Evolutionary conservation across 1,140 invertebrate species (phyloP).

Genomic region (Bactericera cockerelli): DNA sequence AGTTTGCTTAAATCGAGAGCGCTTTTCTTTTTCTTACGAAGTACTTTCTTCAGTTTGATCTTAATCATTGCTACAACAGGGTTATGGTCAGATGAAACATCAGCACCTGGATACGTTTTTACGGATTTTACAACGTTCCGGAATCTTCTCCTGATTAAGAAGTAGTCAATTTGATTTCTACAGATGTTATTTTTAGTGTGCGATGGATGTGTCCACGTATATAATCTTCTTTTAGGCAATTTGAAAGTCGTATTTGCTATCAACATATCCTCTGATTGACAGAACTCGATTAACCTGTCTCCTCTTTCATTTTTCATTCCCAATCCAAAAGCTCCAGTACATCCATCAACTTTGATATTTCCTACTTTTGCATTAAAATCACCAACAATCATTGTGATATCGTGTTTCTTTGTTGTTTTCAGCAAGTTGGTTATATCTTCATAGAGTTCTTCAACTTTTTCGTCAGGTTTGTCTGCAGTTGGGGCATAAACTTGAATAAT

Average conservation of each 20-base stretch:
- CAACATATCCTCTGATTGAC: conserved; percentile 23
- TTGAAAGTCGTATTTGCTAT: conserved; percentile 26
- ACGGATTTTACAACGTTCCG: conserved; percentile 23
- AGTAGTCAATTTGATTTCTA: conserved; percentile 28
- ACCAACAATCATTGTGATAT: too few relatives aligned
- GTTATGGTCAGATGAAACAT: conserved; percentile 25
- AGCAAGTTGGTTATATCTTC: conserved; percentile 8
- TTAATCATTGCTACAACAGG: conserved; percentile 18
- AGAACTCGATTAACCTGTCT: conserved; percentile 25
- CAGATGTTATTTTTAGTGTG: conserved; percentile 21
- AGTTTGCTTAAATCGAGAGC: neutral
- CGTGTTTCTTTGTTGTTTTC: too few relatives aligned
- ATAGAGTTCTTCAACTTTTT: conserved; percentile 16
- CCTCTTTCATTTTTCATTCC: conserved; percentile 25
- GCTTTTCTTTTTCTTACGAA: neutral
- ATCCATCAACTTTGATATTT: conserved; percentile 12
- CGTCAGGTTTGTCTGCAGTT: conserved; percentile 13
- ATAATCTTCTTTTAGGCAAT: conserved; percentile 23
- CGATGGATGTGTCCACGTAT: conserved; percentile 27
- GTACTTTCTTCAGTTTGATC: conserved; percentile 14
- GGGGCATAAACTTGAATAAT: conserved; percentile 17
- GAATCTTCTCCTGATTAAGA: conserved; percentile 25
- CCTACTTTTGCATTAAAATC: conserved; percentile 25
- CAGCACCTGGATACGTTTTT: conserved; percentile 22
- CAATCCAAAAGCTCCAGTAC: conserved; percentile 20